These are phyloP conservation scores for Aplochiton taeniatus DNA, from an alignment of 2,797 vertebrate genomes.

Conservation along the genomic window DNA sequence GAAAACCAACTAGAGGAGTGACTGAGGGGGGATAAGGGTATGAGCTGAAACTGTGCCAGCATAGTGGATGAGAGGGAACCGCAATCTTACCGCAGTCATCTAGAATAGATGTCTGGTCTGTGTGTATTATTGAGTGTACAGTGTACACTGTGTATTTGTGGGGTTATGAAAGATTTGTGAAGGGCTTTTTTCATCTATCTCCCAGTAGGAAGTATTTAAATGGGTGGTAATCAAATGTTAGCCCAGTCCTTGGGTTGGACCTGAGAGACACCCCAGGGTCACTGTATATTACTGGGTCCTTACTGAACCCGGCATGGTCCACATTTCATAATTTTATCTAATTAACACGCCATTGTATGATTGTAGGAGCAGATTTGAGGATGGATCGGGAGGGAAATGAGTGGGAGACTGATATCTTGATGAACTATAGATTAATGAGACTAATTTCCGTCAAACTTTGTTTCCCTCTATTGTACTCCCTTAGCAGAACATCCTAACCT, in stretches of 20 bases:
- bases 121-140: conserved; percentile 11
- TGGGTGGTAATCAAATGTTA: conserved; percentile 58
- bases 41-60: too few species aligned
- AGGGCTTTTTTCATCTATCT: conserved; percentile 13
- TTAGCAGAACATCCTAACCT: conserved; percentile 35
- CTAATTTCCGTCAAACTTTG: conserved; percentile 32
- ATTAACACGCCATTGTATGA: too few species aligned
- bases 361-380: conserved; percentile 36
- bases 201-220: conserved; percentile 56
- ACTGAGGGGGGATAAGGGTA: background rate
- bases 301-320: conserved; percentile 35
- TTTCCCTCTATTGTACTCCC: conserved; percentile 25
- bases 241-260: conserved; percentile 25
- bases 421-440: conserved; percentile 50
- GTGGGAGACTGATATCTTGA: conserved; percentile 10
- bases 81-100: background rate
- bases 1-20: conserved; percentile 21
- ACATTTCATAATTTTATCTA: conserved; percentile 16
- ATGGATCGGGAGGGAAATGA: conserved; percentile 10
- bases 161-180: conserved; percentile 29
- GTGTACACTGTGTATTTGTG: conserved; percentile 5
- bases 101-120: background rate
- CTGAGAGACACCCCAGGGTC: conserved; percentile 34
- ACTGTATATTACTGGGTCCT: conserved; percentile 55
- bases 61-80: conserved; percentile 3